Conservation (phyloP, 2,888 invertebrate genomes). For the Tipula confusa region DNA sequence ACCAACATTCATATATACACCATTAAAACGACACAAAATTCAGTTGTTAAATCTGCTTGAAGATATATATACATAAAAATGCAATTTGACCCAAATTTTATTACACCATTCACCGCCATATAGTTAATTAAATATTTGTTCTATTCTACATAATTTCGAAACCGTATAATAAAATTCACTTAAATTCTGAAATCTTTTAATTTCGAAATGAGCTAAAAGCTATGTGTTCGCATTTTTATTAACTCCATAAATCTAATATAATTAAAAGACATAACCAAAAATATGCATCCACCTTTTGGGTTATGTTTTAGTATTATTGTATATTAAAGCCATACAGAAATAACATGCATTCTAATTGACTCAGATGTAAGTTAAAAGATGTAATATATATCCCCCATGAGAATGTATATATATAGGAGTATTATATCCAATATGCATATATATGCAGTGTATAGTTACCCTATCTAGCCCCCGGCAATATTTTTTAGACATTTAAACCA, state of each 20-base stretch:
- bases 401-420: not conserved
- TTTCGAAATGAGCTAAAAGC: not conserved
- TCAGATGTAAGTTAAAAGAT: not conserved
- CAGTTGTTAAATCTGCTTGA: not conserved
- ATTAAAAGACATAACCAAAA: not conserved
- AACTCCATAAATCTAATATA: not conserved
- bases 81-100: not conserved
- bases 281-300: not conserved
- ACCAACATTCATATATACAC: not conserved
- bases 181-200: not conserved
- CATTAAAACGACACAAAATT: not conserved
- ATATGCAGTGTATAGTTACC: not conserved
- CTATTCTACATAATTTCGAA: not conserved
- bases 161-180: not conserved
- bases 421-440: not conserved
- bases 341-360: conserved; percentile 17
- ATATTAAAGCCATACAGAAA: no score
- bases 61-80: not conserved
- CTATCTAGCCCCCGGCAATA: not conserved
- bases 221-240: not conserved
- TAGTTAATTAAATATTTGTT: not conserved
- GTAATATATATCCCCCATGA: not conserved
- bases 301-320: not conserved
- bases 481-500: not conserved
- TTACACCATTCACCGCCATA: not conserved